Base-by-base conservation (phyloP, 2,113 vertebrate species). In the Penelope pileata region DNA sequence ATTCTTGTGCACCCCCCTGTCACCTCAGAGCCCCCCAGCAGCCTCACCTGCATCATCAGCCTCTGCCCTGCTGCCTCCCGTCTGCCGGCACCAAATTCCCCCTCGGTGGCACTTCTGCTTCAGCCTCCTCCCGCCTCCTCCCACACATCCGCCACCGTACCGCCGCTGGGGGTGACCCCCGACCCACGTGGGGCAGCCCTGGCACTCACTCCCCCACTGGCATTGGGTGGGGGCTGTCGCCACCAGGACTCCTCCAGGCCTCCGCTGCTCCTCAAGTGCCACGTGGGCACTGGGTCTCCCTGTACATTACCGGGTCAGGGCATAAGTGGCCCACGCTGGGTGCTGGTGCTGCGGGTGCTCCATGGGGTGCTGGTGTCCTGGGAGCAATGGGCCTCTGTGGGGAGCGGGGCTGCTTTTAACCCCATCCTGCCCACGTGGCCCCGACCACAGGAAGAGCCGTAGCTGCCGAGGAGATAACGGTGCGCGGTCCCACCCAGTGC, bases 361-460 rank as follows among this genome's bases (percentile, higher is more conserved):
- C 36, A 0, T 6, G 40, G 24, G 45, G 36, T 56, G 80, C 24
- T 56, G 88, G 63, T 21, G 48, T 59, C 91, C 1, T 1, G 24
- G 84, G 89, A 91, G 91, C 89, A 94, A 77, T 94, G 93, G 87
- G 79, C 8, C 42, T 67, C 70, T 16, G 32, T 0, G 1, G 45
- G 54, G 67, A n/a, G 5, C 10, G 3, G 50, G 77, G 78, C 84
- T 3, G 58, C 95, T 97, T 97, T 96, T 97, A 97, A 97, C 95
- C 94, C 94, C 95, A 89, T 94, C 84, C 84, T 97, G 78, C 67
- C 94, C 96, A 97, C 96, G 96, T 97, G 96, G 93, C 74, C 56
- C 78, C 62, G 0, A 69, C 91, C 96, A 97, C 96, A 95, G 95
- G 96, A 97, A 97, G 96, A 95, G 91, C 94, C n/a, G 66, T 68